These are phyloP conservation scores for Toxotes lorentzi DNA, from an alignment of 2,797 vertebrate species.

Conservation along the genomic window DNA sequence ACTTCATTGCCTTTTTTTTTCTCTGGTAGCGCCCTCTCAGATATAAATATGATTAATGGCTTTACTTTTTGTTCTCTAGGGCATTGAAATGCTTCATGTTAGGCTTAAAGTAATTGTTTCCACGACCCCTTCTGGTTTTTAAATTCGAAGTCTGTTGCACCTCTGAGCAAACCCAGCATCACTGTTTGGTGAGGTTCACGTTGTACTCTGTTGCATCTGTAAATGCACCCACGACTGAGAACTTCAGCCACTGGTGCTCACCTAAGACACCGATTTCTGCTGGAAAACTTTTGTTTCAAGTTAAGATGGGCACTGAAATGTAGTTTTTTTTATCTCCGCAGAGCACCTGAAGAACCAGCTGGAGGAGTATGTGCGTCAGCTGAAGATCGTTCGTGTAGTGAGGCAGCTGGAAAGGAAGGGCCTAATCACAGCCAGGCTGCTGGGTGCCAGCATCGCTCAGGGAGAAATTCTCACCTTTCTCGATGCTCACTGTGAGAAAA, in stretches of 20 bases:
- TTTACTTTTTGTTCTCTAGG: background rate
- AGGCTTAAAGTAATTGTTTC: background rate
- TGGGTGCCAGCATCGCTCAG: constrained; percentile 91
- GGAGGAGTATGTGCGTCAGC: constrained; percentile 87
- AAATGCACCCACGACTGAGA: background rate
- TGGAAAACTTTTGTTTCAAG: background rate
- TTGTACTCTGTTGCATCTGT: background rate
- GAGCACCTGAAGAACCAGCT: constrained; percentile 89
- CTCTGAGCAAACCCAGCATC: background rate
- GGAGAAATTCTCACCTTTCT: constrained; percentile 96
- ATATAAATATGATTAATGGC: background rate
- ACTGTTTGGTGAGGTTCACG: background rate
- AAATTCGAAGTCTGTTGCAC: background rate
- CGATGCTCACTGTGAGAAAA: constrained; percentile 95
- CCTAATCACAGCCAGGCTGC: constrained; percentile 93
- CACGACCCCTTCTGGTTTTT: background rate
- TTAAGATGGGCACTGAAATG: background rate
- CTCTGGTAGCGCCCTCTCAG: background rate
- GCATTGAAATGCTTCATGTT: background rate
- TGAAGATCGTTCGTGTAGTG: constrained; percentile 92
- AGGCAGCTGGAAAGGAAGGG: constrained; percentile 94
- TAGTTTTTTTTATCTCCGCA: constrained; percentile 65
- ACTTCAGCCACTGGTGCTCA: background rate
- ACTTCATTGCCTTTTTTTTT: constrained; percentile 12
- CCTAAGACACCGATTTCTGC: background rate